These are phyloP conservation scores for Ctenicera cuprea DNA, from an alignment of 2,888 invertebrate species.

Conservation along the genomic window DNA sequence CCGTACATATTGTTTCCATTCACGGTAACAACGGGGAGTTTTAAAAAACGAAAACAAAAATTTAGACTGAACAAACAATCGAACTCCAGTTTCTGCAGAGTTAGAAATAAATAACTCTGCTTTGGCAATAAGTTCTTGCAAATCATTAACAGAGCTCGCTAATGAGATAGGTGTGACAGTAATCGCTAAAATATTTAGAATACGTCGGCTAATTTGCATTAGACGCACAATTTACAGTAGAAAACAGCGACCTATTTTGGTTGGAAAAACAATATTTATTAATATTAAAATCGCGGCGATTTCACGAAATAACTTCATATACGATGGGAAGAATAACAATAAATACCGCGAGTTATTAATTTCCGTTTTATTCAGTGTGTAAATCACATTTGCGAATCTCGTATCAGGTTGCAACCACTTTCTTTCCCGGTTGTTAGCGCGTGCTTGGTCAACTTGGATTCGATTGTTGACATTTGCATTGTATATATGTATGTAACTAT, in stretches of 20 bases:
- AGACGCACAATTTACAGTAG: conserved; percentile 22
- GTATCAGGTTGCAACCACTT: conserved; percentile 32
- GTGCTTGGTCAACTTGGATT: background rate
- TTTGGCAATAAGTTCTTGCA: conserved; percentile 10
- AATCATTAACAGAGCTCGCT: conserved; percentile 16
- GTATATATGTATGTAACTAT: conserved; percentile 22
- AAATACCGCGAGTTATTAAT: background rate
- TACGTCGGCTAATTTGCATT: conserved; percentile 15
- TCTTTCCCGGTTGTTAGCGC: conserved; percentile 28
- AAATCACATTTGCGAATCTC: conserved; percentile 11
- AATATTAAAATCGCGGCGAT: background rate
- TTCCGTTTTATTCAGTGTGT: background rate
- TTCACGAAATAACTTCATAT: background rate
- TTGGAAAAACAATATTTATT: background rate
- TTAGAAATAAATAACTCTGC: background rate
- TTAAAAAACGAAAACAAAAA: background rate
- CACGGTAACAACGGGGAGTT: background rate
- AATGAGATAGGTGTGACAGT: conserved; percentile 31
- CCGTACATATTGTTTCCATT: conserved; percentile 20
- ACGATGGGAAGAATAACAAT: background rate
- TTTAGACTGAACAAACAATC: conserved; percentile 8
- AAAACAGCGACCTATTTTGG: conserved; percentile 21
- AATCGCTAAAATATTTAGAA: conserved; percentile 19
- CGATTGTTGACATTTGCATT: conserved; percentile 28
- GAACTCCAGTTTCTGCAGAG: conserved; percentile 2